These are phyloP conservation scores for Emydoidea blandingii DNA, from an alignment of 2,797 vertebrate species.

Conservation along the genomic window DNA sequence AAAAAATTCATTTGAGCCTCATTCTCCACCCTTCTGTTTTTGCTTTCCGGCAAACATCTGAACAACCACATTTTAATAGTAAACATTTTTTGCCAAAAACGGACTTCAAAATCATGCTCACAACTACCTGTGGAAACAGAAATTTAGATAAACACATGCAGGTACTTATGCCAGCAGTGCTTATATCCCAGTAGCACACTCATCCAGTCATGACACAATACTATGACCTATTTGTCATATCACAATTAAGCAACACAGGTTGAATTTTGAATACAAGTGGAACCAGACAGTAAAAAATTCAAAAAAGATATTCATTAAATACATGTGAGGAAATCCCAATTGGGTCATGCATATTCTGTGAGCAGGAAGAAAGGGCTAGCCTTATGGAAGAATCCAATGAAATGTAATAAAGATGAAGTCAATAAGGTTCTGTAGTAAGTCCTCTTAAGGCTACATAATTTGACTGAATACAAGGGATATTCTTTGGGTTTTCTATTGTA, in stretches of 20 bases:
- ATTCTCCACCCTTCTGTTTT: background rate
- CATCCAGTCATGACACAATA: background rate
- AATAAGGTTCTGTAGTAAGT: slow-evolving; percentile 54
- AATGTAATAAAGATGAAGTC: slow-evolving; percentile 51
- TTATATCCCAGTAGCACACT: background rate
- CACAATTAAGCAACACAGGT: background rate
- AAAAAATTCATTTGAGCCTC: slow-evolving; percentile 39
- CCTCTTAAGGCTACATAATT: background rate
- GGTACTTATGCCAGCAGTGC: slow-evolving; percentile 8
- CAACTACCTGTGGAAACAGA: slow-evolving; percentile 25
- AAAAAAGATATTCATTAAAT: slow-evolving; percentile 35
- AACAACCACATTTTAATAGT: slow-evolving; percentile 4
- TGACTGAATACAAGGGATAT: background rate
- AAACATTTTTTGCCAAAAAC: slow-evolving; percentile 34
- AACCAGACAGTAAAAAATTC: background rate
- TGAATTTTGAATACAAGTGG: background rate
- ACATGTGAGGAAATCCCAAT: background rate
- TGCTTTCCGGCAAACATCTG: slow-evolving; percentile 33
- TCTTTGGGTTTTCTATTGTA: background rate
- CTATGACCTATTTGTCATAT: slow-evolving; percentile 1
- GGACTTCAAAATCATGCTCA: background rate
- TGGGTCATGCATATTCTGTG: slow-evolving; percentile 29
- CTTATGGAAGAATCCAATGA: slow-evolving; percentile 56
- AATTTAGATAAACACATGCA: slow-evolving; percentile 28
- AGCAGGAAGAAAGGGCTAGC: slow-evolving; percentile 28